Evolutionary conservation across 1,140 invertebrate species (phyloP).

Genomic region (Eriocheir sinensis): DNA sequence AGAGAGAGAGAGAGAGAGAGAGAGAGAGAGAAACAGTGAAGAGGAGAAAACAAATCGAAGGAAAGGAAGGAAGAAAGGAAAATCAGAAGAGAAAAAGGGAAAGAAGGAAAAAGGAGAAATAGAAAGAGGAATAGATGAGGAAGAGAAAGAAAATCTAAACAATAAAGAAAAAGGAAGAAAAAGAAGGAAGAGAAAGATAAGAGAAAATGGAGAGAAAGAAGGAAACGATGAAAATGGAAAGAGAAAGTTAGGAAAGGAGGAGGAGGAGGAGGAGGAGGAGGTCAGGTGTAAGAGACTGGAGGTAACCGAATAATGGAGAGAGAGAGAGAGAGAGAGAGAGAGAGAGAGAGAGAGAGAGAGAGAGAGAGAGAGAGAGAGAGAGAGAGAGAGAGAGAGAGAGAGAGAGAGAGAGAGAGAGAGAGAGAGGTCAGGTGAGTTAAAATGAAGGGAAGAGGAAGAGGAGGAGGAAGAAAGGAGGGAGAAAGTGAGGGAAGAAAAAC

Average conservation of each 20-base stretch:
- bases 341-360: not conserved
- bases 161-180: not conserved
- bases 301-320: not conserved
- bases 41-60: not conserved
- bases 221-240: not conserved
- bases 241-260: not conserved
- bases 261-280: not conserved
- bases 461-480: not conserved
- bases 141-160: not conserved
- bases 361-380: not conserved
- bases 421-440: not conserved
- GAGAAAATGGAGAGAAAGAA: not conserved
- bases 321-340: not conserved
- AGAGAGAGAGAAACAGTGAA: not conserved
- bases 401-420: not conserved
- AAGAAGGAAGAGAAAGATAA: not conserved
- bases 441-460: not conserved
- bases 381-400: not conserved
- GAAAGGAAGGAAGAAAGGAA: not conserved
- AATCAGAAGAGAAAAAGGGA: not conserved
- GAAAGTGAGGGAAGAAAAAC: not conserved
- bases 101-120: not conserved
- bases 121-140: not conserved
- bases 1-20: not conserved
- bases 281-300: not conserved